Conservation (phyloP, 1,140 invertebrate genomes). For the Anadara kagoshimensis region DNA sequence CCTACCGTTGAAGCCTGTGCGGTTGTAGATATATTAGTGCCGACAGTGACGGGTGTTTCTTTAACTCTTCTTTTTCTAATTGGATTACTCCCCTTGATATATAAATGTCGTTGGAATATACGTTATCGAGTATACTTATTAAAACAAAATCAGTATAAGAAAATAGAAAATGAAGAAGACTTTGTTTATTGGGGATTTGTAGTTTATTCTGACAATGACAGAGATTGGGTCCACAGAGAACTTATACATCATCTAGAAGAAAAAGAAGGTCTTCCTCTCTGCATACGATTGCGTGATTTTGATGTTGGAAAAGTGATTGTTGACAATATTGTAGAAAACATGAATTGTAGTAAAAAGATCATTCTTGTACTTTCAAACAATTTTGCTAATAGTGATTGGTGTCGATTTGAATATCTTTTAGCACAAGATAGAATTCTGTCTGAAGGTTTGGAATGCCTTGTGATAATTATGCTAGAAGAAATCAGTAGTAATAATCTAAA, state of each 20-base stretch:
- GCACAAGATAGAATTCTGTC: constrained; percentile 91
- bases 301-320: constrained; percentile 83
- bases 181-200: constrained; percentile 35
- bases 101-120: constrained; percentile 13
- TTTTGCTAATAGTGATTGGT: constrained; percentile 80
- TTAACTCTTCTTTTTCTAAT: background rate
- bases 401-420: constrained; percentile 80
- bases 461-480: constrained; percentile 90
- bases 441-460: constrained; percentile 85
- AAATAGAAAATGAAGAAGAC: constrained; percentile 2
- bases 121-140: constrained; percentile 3
- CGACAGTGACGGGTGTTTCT: background rate
- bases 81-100: background rate
- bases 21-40: background rate
- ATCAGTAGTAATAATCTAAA: constrained; percentile 77
- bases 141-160: background rate
- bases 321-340: constrained; percentile 77
- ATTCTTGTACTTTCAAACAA: constrained; percentile 79
- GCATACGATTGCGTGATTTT: constrained; percentile 91
- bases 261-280: constrained; percentile 82
- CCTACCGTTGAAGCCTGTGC: background rate
- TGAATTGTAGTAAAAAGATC: constrained; percentile 78
- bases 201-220: constrained; percentile 26
- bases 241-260: constrained; percentile 26
- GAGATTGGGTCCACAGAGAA: constrained; percentile 25